Conservation (phyloP, 2,888 invertebrate genomes). For the Teinopalpus imperialis region DNA sequence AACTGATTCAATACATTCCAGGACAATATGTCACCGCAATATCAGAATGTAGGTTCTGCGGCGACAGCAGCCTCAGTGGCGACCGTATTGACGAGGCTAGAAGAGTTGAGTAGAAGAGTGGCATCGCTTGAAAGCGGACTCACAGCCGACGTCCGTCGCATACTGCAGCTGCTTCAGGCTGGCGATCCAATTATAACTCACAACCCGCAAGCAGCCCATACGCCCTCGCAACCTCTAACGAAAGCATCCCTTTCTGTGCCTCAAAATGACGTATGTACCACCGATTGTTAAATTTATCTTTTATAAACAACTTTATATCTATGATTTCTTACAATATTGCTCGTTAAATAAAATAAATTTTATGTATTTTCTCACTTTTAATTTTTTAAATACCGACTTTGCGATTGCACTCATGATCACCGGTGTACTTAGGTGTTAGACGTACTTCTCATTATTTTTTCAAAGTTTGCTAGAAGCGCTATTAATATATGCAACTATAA, state of each 20-base stretch:
- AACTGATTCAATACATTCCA: too few relatives aligned
- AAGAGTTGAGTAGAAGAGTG: constrained; percentile 86
- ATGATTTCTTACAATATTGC: too few relatives aligned
- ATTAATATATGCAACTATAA: too few relatives aligned
- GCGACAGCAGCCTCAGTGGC: constrained; percentile 68
- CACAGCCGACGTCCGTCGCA: constrained; percentile 87
- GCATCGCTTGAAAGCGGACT: constrained; percentile 87
- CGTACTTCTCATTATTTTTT: too few relatives aligned
- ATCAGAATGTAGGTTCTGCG: constrained; percentile 68
- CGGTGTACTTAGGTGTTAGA: too few relatives aligned
- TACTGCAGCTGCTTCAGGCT: constrained; percentile 85
- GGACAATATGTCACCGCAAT: constrained; percentile 71
- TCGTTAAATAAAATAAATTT: too few relatives aligned
- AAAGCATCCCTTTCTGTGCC: constrained; percentile 72
- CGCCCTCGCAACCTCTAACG: constrained; percentile 63
- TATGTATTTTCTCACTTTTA: too few relatives aligned
- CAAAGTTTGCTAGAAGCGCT: too few relatives aligned
- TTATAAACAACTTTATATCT: too few relatives aligned
- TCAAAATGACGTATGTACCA: constrained; percentile 51
- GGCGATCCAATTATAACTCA: constrained; percentile 49
- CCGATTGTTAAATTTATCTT: too few relatives aligned
- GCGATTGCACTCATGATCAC: too few relatives aligned
- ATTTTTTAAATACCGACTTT: too few relatives aligned
- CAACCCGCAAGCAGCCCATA: constrained; percentile 54
- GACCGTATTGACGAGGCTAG: constrained; percentile 84